Base-by-base conservation (phyloP, 2,113 vertebrate genomes). In the Notarius quadriscutis region DNA sequence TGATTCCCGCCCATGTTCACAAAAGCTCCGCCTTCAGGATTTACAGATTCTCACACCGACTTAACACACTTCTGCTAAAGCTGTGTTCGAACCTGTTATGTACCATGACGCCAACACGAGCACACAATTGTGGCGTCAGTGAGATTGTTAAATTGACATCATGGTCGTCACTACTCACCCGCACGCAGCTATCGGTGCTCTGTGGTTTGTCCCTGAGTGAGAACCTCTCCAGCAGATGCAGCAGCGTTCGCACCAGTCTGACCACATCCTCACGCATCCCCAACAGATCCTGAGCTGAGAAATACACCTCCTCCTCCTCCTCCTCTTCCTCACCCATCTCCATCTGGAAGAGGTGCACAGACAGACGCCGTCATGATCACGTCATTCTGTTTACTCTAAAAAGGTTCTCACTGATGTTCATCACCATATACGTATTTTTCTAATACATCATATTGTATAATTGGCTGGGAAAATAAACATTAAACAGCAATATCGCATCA, bases 181-280 rank as follows among this genome's bases (percentile, higher is more conserved):
- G 93, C 48, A 96, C 89, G 88, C 95, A 99, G 86, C 91, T 95
- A 86, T 93, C 94, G 67, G 96, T n/a, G 74, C 93, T 96, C 3
- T 97, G 95, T 4, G 94, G 95, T 51, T 94, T 95, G 88, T 97
- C 96, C 86, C 95, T 96, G 0, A 99, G 94, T 0, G 97, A 93
- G 87, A 98, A 97, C 14, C 92, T 96, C 0, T 93, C 89, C 0
- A 99, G 93, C 83, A 99, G 95, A 5, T 94, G 94, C 30, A 99
- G 93, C 53, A 99, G 93, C 83, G 95, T 97, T 82, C 94, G 95
- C 83, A 99, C 60, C 69, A 99, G 93, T 0, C 94, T 84, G 83
- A 96, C 95, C 18, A 97, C 84, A 4, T 93, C 92, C 7, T 96
- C 91, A 80, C 96, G 95, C 80, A 99, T 88, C 87, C 93, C 94